A percentile compares a stretch with the other conserved stretches of the same genome.
phyloP scores from a whole-genome alignment of 2,888 invertebrate species.

The Oscheius sp. region DNA sequence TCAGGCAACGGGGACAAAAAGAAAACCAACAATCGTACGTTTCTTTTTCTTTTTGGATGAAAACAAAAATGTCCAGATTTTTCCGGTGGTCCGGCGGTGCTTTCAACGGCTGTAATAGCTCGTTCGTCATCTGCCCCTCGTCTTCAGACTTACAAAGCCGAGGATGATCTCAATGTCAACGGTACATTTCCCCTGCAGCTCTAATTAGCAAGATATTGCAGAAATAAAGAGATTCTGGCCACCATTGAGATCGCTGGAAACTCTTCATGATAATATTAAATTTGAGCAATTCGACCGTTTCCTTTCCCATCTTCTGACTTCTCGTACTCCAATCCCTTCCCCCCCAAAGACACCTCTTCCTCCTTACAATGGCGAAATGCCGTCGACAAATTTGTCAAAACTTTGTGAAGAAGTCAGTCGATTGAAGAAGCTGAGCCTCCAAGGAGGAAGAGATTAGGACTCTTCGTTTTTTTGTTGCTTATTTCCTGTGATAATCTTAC shows the following conservation, averaged over 20 bases:
- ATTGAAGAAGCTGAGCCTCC: slow-evolving; percentile 25
- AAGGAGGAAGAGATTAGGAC: background rate
- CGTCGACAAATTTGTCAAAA: slow-evolving; percentile 7
- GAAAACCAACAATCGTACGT: slow-evolving; percentile 55
- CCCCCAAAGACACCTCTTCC: slow-evolving; percentile 56
- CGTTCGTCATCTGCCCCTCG: slow-evolving; percentile 74
- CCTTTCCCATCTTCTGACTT: slow-evolving; percentile 43
- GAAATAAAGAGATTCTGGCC: slow-evolving; percentile 81
- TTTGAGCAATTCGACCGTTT: slow-evolving; percentile 56
- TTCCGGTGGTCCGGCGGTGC: slow-evolving; percentile 64
- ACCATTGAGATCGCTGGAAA: slow-evolving; percentile 94
- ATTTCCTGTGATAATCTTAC: too few species aligned
- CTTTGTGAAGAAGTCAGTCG: slow-evolving; percentile 24
- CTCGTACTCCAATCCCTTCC: slow-evolving; percentile 52
- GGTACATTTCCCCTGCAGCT: slow-evolving; percentile 41
- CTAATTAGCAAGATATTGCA: slow-evolving; percentile 33
- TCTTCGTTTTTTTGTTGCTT: too few species aligned
- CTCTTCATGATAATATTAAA: slow-evolving; percentile 84
- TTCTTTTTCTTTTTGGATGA: background rate
- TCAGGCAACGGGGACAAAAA: slow-evolving; percentile 38
- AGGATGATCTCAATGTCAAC: slow-evolving; percentile 64
- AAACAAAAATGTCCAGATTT: slow-evolving; percentile 33
- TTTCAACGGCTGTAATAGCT: slow-evolving; percentile 74
- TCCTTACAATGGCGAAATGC: background rate
- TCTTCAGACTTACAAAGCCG: slow-evolving; percentile 71